A percentile compares a stretch with the other conserved stretches of the same genome.
Conservation (phyloP, 2,888 invertebrate species). For the Brenthis daphne region DNA sequence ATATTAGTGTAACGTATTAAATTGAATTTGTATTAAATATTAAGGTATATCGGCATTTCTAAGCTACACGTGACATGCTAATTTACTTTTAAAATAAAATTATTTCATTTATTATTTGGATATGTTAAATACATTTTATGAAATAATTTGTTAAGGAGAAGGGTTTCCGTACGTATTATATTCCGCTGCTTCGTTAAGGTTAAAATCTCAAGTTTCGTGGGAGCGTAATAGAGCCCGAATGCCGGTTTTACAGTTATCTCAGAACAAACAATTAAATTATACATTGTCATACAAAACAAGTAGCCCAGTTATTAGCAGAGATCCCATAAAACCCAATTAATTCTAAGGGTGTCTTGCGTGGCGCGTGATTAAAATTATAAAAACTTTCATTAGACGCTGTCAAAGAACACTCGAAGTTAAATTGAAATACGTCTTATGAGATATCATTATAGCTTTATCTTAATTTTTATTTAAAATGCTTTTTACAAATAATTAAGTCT, state of each 20-base stretch:
- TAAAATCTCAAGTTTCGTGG: slow-evolving; percentile 4
- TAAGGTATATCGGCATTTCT: no score
- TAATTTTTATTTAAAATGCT: no score
- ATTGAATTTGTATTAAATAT: no score
- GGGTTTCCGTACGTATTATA: not conserved
- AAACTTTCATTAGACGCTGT: slow-evolving; percentile 31
- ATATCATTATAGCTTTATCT: not conserved
- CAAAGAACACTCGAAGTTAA: slow-evolving; percentile 3
- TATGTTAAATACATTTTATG: no score
- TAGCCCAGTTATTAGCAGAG: slow-evolving; percentile 53
- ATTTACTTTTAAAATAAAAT: no score
- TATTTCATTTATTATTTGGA: no score
- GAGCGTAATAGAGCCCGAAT: slow-evolving; percentile 14
- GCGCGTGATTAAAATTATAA: slow-evolving; percentile 52
- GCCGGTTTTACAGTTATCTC: slow-evolving; percentile 15
- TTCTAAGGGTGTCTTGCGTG: slow-evolving; percentile 42
- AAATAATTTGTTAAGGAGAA: not conserved
- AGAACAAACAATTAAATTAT: slow-evolving; percentile 39
- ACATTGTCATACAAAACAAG: slow-evolving; percentile 44
- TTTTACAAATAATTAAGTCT: no score
- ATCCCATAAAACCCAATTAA: slow-evolving; percentile 68
- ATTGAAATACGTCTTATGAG: not conserved
- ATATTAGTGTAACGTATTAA: no score
- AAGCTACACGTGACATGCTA: no score
- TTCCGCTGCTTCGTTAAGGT: slow-evolving; percentile 4